Percentiles rank a stretch among this genome's conserved stretches.
phyloP scores from a whole-genome alignment of 2,797 vertebrate genomes.

The Neomorphus geoffroyi region DNA sequence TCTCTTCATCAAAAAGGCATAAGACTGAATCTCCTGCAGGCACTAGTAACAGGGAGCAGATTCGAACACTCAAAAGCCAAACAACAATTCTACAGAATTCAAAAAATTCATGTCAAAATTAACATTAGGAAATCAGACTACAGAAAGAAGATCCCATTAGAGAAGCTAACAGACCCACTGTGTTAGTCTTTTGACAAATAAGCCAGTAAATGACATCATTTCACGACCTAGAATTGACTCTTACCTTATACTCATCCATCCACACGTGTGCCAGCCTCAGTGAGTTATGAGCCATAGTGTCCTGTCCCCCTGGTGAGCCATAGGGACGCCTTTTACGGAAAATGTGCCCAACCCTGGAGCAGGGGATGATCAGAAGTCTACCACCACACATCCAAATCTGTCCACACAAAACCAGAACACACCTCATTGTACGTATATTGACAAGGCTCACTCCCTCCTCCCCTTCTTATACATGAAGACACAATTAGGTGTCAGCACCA shows the following conservation, averaged over 20 bases:
- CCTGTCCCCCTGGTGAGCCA: conserved; percentile 92
- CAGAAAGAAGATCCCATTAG: neutral
- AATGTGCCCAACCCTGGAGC: conserved; percentile 95
- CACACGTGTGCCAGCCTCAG: conserved; percentile 92
- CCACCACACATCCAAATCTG: conserved; percentile 99
- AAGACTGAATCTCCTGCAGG: neutral
- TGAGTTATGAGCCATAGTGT: conserved; percentile 97
- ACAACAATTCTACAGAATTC: neutral
- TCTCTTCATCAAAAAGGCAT: neutral
- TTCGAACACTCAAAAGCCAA: neutral
- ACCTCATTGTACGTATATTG: neutral
- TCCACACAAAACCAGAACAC: neutral
- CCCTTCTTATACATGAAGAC: neutral
- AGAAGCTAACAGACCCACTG: neutral
- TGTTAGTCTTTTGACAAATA: neutral
- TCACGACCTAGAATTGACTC: neutral
- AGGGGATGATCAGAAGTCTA: conserved; percentile 91
- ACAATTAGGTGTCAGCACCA: neutral
- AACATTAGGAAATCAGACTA: neutral
- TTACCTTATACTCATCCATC: conserved; percentile 97
- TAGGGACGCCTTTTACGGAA: conserved; percentile 95
- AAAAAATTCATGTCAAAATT: neutral
- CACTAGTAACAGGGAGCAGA: neutral
- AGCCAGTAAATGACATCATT: neutral
- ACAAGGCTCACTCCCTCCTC: neutral